These are phyloP conservation scores for Reticulitermes speratus DNA, from an alignment of 1,140 invertebrate species.

Conservation along the genomic window DNA sequence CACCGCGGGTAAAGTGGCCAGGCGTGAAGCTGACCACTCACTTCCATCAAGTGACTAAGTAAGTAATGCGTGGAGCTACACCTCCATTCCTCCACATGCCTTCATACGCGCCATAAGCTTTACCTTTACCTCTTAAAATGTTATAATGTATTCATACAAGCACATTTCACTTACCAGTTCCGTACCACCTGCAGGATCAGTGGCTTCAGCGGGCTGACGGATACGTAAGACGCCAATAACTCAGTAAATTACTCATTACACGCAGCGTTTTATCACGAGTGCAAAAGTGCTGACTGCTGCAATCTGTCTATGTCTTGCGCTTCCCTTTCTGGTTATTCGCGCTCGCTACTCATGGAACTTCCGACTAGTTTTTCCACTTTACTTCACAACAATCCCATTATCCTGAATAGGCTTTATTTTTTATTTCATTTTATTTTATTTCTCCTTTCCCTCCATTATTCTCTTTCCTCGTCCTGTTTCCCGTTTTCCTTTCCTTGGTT, in stretches of 20 bases:
- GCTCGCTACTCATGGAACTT: background rate
- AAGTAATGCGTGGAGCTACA: too few species aligned
- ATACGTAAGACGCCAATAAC: too few species aligned
- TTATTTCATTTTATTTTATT: background rate
- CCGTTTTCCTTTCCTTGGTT: background rate
- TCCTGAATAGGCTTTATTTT: background rate
- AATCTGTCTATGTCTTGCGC: constrained; percentile 1
- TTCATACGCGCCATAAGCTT: too few species aligned
- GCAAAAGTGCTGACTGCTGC: background rate
- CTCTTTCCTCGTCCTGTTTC: background rate
- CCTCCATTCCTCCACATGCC: too few species aligned
- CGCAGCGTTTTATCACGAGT: too few species aligned
- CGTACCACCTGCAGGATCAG: background rate
- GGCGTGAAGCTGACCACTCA: too few species aligned
- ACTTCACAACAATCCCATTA: constrained; percentile 25
- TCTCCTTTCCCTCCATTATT: background rate
- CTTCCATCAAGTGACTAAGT: too few species aligned
- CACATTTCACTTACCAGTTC: background rate
- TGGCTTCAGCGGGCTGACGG: too few species aligned
- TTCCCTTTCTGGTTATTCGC: background rate
- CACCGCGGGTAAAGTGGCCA: too few species aligned
- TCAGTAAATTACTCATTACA: too few species aligned
- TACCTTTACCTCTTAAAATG: too few species aligned
- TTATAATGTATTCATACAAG: background rate
- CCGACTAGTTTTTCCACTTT: constrained; percentile 24